Percentiles rank a stretch among this genome's conserved stretches.
These are phyloP conservation scores for Elachura formosa DNA, from an alignment of 2,113 vertebrate genomes.

Conservation along the genomic window DNA sequence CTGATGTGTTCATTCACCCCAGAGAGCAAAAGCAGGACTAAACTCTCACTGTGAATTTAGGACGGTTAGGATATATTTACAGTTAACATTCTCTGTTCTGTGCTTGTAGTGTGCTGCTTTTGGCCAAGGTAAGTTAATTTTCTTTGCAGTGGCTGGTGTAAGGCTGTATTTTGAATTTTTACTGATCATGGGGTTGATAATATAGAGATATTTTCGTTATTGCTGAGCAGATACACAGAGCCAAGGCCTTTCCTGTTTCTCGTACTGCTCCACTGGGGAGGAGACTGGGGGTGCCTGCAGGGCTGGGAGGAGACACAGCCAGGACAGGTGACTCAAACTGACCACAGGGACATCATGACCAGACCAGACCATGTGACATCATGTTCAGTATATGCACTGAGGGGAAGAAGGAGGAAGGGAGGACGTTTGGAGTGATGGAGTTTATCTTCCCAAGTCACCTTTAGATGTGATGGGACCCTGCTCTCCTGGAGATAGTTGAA, in stretches of 20 bases:
- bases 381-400: rapidly evolving
- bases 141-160: background rate
- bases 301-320: background rate
- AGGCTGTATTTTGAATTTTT: background rate
- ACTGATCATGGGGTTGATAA: background rate
- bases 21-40: background rate
- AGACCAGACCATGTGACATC: background rate
- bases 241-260: background rate
- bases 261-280: rapidly evolving
- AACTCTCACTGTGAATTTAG: background rate
- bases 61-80: background rate
- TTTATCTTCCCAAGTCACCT: background rate
- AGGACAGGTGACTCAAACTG: background rate
- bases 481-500: background rate
- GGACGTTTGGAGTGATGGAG: rapidly evolving
- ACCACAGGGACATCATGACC: background rate
- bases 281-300: background rate
- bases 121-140: background rate
- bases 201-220: background rate
- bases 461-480: too few species aligned
- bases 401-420: background rate
- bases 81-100: background rate
- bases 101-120: background rate
- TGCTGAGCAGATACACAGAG: background rate
- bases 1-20: background rate